phyloP scores from a whole-genome alignment of 1,140 invertebrate genomes.

The Telenomus remus region DNA sequence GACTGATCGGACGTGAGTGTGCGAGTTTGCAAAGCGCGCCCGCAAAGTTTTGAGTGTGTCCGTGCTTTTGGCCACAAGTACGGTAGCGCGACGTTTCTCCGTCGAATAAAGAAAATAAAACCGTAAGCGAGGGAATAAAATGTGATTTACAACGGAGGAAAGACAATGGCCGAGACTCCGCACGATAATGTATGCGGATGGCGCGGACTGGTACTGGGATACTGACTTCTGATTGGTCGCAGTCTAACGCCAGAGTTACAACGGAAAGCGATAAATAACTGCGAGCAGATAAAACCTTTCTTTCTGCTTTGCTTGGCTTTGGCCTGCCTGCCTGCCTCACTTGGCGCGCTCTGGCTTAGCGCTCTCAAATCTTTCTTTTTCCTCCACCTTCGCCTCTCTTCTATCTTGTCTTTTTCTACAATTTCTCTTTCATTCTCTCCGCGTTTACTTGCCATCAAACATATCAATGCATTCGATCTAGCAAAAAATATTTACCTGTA shows the following conservation, averaged over 20 bases:
- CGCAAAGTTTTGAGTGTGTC: slow-evolving; percentile 35
- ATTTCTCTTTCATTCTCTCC: slow-evolving; percentile 50
- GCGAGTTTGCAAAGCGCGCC: slow-evolving; percentile 47
- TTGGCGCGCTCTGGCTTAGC: slow-evolving; percentile 58
- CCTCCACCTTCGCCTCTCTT: slow-evolving; percentile 23
- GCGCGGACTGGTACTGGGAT: slow-evolving; percentile 75
- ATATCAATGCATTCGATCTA: slow-evolving; percentile 40
- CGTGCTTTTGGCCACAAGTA: slow-evolving; percentile 65
- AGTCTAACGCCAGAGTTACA: slow-evolving; percentile 73
- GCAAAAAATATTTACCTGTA: slow-evolving; percentile 32
- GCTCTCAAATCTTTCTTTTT: slow-evolving; percentile 61
- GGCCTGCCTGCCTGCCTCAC: slow-evolving; percentile 54
- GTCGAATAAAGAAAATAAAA: slow-evolving; percentile 74
- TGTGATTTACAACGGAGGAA: slow-evolving; percentile 75
- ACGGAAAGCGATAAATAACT: slow-evolving; percentile 76
- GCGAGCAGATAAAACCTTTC: slow-evolving; percentile 75
- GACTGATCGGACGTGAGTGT: slow-evolving; percentile 55
- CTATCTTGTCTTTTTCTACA: slow-evolving; percentile 42
- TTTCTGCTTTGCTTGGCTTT: slow-evolving; percentile 64
- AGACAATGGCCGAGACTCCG: slow-evolving; percentile 74
- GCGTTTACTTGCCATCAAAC: slow-evolving; percentile 42
- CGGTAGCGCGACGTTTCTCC: slow-evolving; percentile 74
- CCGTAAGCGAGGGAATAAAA: slow-evolving; percentile 75
- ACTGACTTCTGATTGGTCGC: slow-evolving; percentile 75
- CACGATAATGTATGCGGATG: slow-evolving; percentile 76